phyloP scores from a whole-genome alignment of 1,140 invertebrate species.

The Micrasema longulum region DNA sequence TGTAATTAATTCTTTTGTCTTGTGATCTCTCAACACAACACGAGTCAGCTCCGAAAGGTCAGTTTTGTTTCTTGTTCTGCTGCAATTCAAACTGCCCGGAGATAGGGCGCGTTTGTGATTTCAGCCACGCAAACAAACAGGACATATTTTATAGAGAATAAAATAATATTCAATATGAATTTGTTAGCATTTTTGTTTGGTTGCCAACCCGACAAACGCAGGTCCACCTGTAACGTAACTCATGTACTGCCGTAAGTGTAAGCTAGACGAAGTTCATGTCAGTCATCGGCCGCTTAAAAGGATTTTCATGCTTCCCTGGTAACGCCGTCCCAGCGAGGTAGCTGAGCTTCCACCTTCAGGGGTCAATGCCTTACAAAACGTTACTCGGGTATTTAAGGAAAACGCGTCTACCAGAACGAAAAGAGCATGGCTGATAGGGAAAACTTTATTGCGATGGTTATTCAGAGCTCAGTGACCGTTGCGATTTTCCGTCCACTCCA shows the following conservation, averaged over 20 bases:
- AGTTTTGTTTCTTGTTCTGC: slow-evolving; percentile 28
- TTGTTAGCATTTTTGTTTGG: too few relatives aligned
- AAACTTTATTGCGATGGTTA: slow-evolving; percentile 10
- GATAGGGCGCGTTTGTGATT: not conserved
- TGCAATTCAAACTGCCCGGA: not conserved
- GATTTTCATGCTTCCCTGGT: slow-evolving; percentile 25
- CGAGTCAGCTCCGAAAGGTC: slow-evolving; percentile 32
- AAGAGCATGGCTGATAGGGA: slow-evolving; percentile 1
- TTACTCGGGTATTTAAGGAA: slow-evolving; percentile 23
- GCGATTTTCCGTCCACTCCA: not conserved
- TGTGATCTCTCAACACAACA: slow-evolving; percentile 28
- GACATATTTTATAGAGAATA: too few relatives aligned
- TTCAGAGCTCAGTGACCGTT: slow-evolving; percentile 15
- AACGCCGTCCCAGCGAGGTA: too few relatives aligned
- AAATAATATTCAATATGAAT: too few relatives aligned
- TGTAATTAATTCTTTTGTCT: slow-evolving; percentile 39
- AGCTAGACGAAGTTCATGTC: not conserved
- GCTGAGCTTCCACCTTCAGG: slow-evolving; percentile 3
- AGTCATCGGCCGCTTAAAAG: slow-evolving; percentile 28
- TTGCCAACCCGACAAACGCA: too few relatives aligned
- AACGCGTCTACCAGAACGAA: slow-evolving; percentile 23
- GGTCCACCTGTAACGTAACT: slow-evolving; percentile 3
- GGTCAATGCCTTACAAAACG: slow-evolving; percentile 29
- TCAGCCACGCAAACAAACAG: too few relatives aligned
- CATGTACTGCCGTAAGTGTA: slow-evolving; percentile 8